These are phyloP conservation scores for Strix uralensis DNA, from an alignment of 2,113 vertebrate species.

Conservation along the genomic window DNA sequence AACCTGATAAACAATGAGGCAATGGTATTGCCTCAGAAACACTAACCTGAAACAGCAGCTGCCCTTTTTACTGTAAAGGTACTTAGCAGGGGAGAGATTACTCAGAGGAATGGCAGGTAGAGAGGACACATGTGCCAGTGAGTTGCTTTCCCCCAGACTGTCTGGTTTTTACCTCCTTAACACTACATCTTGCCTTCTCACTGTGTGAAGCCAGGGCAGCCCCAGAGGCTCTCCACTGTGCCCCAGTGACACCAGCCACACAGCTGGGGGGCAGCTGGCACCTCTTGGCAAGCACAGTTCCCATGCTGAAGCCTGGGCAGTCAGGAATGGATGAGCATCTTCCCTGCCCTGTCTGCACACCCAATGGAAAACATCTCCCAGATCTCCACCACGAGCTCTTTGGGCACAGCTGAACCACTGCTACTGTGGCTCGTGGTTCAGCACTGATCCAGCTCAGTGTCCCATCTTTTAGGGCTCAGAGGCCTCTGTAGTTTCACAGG, in stretches of 20 bases:
- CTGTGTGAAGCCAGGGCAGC: background rate
- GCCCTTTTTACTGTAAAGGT: background rate
- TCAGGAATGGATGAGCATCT: background rate
- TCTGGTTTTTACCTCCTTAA: background rate
- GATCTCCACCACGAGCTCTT: background rate
- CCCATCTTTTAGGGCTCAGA: background rate
- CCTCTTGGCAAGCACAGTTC: background rate
- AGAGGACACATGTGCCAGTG: accelerated
- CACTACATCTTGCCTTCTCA: background rate
- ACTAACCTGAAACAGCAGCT: background rate
- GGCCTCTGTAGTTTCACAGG: background rate
- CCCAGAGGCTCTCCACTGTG: background rate
- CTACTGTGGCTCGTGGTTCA: background rate
- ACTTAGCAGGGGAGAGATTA: background rate
- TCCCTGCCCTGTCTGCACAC: background rate
- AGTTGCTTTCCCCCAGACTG: background rate
- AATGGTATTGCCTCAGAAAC: background rate
- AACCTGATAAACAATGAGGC: background rate
- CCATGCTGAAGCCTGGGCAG: background rate
- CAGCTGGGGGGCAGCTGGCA: background rate
- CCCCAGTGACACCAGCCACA: background rate
- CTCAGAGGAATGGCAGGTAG: background rate
- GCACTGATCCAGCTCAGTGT: background rate
- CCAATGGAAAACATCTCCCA: background rate
- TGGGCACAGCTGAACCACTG: background rate